Percentiles rank a stretch among this genome's conserved stretches.
Evolutionary conservation across 2,797 vertebrate genomes (phyloP).

Genomic region (Epinephelus awoara): DNA sequence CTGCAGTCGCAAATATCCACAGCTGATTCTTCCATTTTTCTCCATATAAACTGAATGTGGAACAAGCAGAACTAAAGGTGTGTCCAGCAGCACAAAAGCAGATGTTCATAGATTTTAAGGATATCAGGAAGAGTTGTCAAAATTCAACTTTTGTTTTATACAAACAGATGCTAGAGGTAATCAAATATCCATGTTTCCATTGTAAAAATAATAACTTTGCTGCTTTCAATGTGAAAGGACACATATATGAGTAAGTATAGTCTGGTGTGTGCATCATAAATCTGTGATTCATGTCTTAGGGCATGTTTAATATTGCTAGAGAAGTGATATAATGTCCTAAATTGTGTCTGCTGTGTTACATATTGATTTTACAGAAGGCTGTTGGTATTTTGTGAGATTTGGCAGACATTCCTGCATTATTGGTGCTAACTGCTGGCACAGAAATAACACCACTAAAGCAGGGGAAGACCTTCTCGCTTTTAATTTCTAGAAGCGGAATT

Average conservation of each 20-base stretch:
- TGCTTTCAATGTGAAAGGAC: not conserved
- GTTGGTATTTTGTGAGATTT: not conserved
- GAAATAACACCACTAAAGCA: not conserved
- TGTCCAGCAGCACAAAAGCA: not conserved
- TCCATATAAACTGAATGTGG: not conserved
- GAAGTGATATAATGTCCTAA: not conserved
- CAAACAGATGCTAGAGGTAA: too few species aligned
- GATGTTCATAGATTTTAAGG: conserved; percentile 1
- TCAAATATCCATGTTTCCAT: not conserved
- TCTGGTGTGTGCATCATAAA: not conserved
- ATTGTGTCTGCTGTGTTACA: not conserved
- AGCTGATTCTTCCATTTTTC: not conserved
- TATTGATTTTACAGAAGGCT: not conserved
- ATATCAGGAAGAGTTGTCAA: not conserved
- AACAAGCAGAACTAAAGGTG: not conserved
- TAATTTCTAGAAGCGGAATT: not conserved
- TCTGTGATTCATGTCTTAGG: not conserved
- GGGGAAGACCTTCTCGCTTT: not conserved
- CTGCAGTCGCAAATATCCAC: not conserved
- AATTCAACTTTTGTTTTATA: not conserved
- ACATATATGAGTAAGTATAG: not conserved
- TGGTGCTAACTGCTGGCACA: not conserved
- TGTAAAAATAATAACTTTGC: not conserved
- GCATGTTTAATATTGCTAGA: too few species aligned
- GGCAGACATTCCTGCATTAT: not conserved